phyloP scores from a whole-genome alignment of 1,140 invertebrate species.

The Oncopeltus fasciatus region DNA sequence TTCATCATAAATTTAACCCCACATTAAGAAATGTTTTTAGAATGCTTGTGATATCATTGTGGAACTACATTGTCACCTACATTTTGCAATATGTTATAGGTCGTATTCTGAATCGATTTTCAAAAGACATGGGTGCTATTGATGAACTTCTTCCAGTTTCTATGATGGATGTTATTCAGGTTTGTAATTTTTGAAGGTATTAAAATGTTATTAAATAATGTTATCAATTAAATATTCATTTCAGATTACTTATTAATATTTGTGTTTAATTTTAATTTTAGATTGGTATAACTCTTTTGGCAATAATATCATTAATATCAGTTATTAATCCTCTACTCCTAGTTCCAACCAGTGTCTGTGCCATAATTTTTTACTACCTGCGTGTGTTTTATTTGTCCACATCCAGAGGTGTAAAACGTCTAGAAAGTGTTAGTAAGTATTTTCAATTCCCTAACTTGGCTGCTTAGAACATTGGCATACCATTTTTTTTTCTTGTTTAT shows the following conservation, averaged over 20 bases:
- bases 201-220: not conserved
- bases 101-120: slow-evolving; percentile 57
- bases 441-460: not conserved
- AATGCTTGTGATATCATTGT: not conserved
- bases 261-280: slow-evolving; percentile 18
- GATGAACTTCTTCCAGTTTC: slow-evolving; percentile 71
- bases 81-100: slow-evolving; percentile 30
- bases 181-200: slow-evolving; percentile 16
- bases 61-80: not conserved
- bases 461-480: not conserved
- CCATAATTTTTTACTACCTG: slow-evolving; percentile 39
- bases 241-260: not conserved
- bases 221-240: not conserved
- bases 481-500: not conserved
- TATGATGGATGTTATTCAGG: slow-evolving; percentile 59
- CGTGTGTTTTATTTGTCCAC: slow-evolving; percentile 48
- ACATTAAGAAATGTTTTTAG: not conserved
- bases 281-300: slow-evolving; percentile 41
- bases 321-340: slow-evolving; percentile 44
- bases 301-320: slow-evolving; percentile 45
- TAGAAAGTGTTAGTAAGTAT: slow-evolving; percentile 49
- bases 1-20: not conserved
- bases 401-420: slow-evolving; percentile 50
- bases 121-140: slow-evolving; percentile 64
- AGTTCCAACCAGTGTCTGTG: slow-evolving; percentile 41